Evolutionary conservation across 2,888 invertebrate genomes (phyloP).

Genomic region (Lutraria lutraria): DNA sequence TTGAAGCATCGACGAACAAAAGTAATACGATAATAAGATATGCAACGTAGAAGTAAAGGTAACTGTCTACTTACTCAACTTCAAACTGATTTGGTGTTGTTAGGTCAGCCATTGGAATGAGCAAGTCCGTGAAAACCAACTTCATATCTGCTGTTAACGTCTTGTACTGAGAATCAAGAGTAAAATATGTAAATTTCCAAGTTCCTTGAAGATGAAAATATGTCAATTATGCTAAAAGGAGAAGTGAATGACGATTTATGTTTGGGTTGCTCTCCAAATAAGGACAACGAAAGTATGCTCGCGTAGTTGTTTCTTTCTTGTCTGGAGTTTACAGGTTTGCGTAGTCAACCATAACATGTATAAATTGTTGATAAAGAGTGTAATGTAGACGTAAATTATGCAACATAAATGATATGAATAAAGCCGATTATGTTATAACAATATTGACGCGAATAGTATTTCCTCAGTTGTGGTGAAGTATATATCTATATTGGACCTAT

Average conservation of each 20-base stretch:
- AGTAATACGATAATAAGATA: too few species aligned
- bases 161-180: background rate
- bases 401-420: background rate
- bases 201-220: too few species aligned
- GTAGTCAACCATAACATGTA: background rate
- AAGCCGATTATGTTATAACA: background rate
- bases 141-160: background rate
- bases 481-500: background rate
- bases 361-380: background rate
- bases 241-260: too few species aligned
- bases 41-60: background rate
- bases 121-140: background rate
- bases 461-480: background rate
- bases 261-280: too few species aligned
- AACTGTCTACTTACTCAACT: background rate
- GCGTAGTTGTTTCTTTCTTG: too few species aligned
- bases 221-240: too few species aligned
- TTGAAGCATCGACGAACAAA: too few species aligned
- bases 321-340: too few species aligned
- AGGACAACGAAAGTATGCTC: too few species aligned
- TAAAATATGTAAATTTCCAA: too few species aligned
- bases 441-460: background rate
- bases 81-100: slow-evolving; percentile 2
- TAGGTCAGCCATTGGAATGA: background rate
- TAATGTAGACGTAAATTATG: background rate